Percentiles rank a stretch among this genome's conserved stretches.
phyloP scores from a whole-genome alignment of 2,888 invertebrate species.

The Cheilosia scutellata region DNA sequence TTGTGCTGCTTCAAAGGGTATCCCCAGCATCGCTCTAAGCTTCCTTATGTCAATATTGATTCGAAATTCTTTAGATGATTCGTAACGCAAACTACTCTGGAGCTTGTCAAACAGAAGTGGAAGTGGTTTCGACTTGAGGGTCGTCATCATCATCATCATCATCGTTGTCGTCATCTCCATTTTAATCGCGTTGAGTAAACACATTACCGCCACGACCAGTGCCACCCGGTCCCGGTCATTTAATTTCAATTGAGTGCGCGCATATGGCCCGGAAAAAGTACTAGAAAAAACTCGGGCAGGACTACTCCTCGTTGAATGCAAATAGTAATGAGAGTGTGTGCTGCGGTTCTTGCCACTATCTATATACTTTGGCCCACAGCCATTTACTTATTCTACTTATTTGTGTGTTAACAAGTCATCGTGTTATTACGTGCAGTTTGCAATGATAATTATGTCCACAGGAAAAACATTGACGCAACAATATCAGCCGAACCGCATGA shows the following conservation, averaged over 20 bases:
- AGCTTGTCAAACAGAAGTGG: conserved; percentile 75
- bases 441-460: conserved; percentile 66
- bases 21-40: conserved; percentile 28
- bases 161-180: conserved; percentile 25
- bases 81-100: conserved; percentile 72
- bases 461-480: conserved; percentile 42
- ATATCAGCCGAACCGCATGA: conserved; percentile 37
- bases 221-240: conserved; percentile 66
- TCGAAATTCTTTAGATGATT: conserved; percentile 72
- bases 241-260: conserved; percentile 67
- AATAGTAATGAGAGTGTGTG: conserved; percentile 3
- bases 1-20: conserved; percentile 3
- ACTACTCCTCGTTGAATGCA: conserved; percentile 16
- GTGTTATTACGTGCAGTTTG: conserved; percentile 53
- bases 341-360: conserved; percentile 29
- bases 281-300: conserved; percentile 11
- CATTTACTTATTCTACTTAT: conserved; percentile 61
- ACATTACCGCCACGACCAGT: conserved; percentile 59
- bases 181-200: conserved; percentile 72
- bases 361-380: conserved; percentile 22
- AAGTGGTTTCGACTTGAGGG: conserved; percentile 70
- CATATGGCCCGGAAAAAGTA: conserved; percentile 58
- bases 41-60: conserved; percentile 68
- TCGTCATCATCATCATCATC: conserved; percentile 24
- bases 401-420: conserved; percentile 67